Evolutionary conservation across 2,888 invertebrate species (phyloP), one percentile per base, ranked within the genome.

Genomic region (Acanthosepion lycidas): DNA sequence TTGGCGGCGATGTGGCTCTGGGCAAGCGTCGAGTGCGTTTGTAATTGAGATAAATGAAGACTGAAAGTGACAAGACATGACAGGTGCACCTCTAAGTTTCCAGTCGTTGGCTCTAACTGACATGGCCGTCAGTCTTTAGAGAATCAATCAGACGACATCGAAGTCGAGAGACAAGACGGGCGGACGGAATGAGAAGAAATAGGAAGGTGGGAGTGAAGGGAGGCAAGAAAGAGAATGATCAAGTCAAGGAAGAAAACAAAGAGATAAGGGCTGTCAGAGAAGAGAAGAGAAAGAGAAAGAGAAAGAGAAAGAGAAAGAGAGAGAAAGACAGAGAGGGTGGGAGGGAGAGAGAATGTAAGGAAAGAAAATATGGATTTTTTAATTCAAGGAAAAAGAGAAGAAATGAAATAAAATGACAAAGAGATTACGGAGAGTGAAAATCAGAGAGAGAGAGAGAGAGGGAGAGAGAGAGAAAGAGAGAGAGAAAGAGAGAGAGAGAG

Each of bases 11-110:
- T 15, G 78, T 78, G 78, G 78, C 78, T 78, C n/a, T 78, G 15
- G 78, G 78, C 78, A 78, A 78, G 78, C 78, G 78, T 78, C 78
- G 78, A 78, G 78, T 78, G 78, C 78, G 78, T 78, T 78, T 78
- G 78, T 78, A 78, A 78, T 78, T 78, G 78, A 78, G 78, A 78
- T 78, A 78, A 78, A 78, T 78, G 78, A 78, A 78, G n/a, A 78
- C n/a, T 33, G 78, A 78, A 78, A n/a, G 78, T 78, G 78, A 78
- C 78, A 78, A 78, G 78, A 78, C 78, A 78, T 78, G 78, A 78
- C 78, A 78, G 33, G 78, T 78, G 78, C 78, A 78, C n/a, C 78
- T 78, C 78, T 15, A n/a, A n/a, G 78, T 78, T 78, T 78, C 78
- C 78, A 78, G 78, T 78, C 78, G 78, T 78, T 78, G 78, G n/a